These are phyloP conservation scores for Wasmannia auropunctata DNA, from an alignment of 1,140 invertebrate genomes.

Conservation along the genomic window DNA sequence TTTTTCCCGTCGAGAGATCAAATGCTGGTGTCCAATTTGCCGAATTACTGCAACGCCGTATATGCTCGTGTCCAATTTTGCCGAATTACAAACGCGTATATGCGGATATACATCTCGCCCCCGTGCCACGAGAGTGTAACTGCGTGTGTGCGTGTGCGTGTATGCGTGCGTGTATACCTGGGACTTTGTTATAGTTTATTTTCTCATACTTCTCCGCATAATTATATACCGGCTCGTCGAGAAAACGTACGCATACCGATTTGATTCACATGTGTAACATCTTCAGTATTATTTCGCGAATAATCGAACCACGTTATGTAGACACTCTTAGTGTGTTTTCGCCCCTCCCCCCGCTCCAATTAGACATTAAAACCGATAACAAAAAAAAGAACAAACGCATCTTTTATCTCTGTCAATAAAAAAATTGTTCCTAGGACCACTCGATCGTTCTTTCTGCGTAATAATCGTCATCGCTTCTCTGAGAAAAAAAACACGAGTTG, in stretches of 20 bases:
- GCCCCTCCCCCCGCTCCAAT: background rate
- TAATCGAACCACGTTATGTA: constrained; percentile 66
- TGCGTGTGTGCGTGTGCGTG: background rate
- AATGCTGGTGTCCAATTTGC: background rate
- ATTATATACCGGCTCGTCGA: constrained; percentile 45
- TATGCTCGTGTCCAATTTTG: background rate
- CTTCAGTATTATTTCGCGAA: constrained; percentile 77
- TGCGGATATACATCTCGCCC: background rate
- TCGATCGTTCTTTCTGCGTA: constrained; percentile 54
- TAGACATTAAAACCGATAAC: constrained; percentile 69
- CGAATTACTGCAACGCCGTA: background rate
- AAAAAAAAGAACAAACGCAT: constrained; percentile 59
- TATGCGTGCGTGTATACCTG: constrained; percentile 10
- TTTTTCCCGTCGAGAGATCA: constrained; percentile 69
- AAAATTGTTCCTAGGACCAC: constrained; percentile 76
- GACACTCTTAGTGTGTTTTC: constrained; percentile 63
- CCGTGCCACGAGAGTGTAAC: background rate
- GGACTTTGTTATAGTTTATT: constrained; percentile 67
- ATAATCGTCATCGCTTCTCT: background rate
- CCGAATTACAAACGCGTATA: background rate
- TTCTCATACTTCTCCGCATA: constrained; percentile 48
- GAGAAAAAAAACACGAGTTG: background rate
- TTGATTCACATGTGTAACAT: constrained; percentile 74
- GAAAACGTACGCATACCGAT: constrained; percentile 30
- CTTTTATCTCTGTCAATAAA: constrained; percentile 78